phyloP scores from a whole-genome alignment of 2,113 vertebrate species.

The Sinocyclocheilus anophthalmus region DNA sequence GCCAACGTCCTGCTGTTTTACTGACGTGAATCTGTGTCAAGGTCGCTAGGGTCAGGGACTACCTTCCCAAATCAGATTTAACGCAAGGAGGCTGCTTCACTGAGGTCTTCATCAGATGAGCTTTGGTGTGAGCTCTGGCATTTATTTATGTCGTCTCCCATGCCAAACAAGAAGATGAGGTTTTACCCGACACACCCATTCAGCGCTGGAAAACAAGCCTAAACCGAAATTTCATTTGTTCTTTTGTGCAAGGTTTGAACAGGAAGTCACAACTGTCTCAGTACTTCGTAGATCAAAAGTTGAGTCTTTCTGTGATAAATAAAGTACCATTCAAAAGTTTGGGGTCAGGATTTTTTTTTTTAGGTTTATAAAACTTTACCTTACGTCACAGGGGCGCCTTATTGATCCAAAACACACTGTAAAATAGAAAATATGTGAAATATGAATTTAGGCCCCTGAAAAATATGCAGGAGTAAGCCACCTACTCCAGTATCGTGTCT shows the following conservation, averaged over 20 bases:
- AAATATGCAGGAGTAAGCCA: not conserved
- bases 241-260: slow-evolving; percentile 30
- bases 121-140: not conserved
- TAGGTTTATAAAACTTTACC: not conserved
- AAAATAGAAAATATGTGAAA: not conserved
- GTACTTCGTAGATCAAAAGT: not conserved
- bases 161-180: slow-evolving; percentile 23
- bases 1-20: slow-evolving; percentile 21
- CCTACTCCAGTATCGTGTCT: not conserved
- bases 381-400: not conserved
- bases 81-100: not conserved
- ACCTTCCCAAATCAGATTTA: not conserved
- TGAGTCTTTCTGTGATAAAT: not conserved
- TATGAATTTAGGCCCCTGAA: not conserved
- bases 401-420: not conserved
- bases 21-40: not conserved
- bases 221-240: not conserved
- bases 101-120: not conserved
- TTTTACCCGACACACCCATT: slow-evolving; percentile 10
- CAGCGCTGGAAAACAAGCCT: not conserved
- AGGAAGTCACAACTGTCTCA: slow-evolving; percentile 32
- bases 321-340: not conserved
- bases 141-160: not conserved
- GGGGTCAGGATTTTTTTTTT: not conserved
- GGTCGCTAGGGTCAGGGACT: slow-evolving; percentile 2